Percentiles rank a stretch among this genome's conserved stretches.
Conservation (phyloP, 2,797 vertebrate species). For the Chlorospingus flavigularis region DNA sequence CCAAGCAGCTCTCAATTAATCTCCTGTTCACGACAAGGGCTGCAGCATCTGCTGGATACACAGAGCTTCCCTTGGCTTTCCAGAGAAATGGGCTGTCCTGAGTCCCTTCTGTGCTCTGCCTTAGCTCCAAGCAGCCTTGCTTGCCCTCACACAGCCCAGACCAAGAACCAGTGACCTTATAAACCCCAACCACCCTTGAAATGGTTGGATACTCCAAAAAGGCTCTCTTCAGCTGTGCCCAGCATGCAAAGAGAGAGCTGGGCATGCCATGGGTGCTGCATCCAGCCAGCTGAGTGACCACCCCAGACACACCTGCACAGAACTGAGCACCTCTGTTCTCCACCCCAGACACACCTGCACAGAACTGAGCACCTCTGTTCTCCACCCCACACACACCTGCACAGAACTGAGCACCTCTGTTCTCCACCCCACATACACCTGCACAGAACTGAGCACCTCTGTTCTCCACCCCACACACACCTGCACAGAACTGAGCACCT, state of each 20-base stretch:
- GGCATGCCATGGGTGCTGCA: neutral
- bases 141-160: neutral
- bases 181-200: neutral
- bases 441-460: too few species aligned
- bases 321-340: neutral
- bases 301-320: rapidly evolving
- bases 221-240: neutral
- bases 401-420: too few species aligned
- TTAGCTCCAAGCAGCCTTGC: neutral
- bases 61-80: neutral
- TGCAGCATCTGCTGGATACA: neutral
- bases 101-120: neutral
- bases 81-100: neutral
- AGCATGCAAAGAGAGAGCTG: neutral
- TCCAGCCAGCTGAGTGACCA: neutral
- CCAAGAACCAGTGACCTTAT: neutral
- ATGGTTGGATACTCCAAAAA: neutral
- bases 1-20: neutral
- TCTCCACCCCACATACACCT: too few species aligned
- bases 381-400: too few species aligned
- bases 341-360: neutral
- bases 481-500: too few species aligned
- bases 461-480: too few species aligned
- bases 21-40: neutral
- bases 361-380: too few species aligned